phyloP scores from a whole-genome alignment of 2,888 invertebrate genomes.

The Plusia festucae region DNA sequence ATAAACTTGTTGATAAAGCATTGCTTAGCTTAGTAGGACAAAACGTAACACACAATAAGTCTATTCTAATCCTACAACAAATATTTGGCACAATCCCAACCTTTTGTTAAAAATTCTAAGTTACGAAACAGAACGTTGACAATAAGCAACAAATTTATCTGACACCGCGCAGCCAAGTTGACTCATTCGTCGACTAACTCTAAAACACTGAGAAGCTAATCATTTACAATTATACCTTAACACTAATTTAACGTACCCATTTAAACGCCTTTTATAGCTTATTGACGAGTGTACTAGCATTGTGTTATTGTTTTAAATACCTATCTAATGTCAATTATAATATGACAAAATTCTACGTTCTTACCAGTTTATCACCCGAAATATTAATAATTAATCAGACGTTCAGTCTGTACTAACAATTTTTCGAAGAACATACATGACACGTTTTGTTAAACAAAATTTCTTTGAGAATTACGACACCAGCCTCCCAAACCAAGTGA shows the following conservation, averaged over 20 bases:
- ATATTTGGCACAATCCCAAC: slow-evolving; percentile 52
- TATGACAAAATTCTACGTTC: slow-evolving; percentile 74
- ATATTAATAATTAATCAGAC: slow-evolving; percentile 63
- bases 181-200: slow-evolving; percentile 89
- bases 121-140: slow-evolving; percentile 47
- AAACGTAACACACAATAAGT: slow-evolving; percentile 34
- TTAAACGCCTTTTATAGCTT: slow-evolving; percentile 64
- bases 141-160: slow-evolving; percentile 82
- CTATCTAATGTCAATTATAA: slow-evolving; percentile 85
- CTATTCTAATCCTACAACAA: slow-evolving; percentile 41
- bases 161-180: slow-evolving; percentile 82
- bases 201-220: slow-evolving; percentile 89
- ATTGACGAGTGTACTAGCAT: slow-evolving; percentile 80
- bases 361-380: slow-evolving; percentile 87
- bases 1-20: slow-evolving; percentile 76
- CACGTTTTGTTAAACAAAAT: slow-evolving; percentile 31
- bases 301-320: slow-evolving; percentile 83
- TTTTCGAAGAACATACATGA: slow-evolving; percentile 48
- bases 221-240: slow-evolving; percentile 73
- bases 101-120: slow-evolving; percentile 37
- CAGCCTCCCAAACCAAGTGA: too few species aligned
- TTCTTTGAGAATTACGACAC: slow-evolving; percentile 59
- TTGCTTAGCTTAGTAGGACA: slow-evolving; percentile 45
- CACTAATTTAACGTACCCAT: slow-evolving; percentile 70
- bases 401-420: slow-evolving; percentile 49